Base-by-base conservation (phyloP, 2,888 invertebrate genomes). In the Tachystola acroxantha region DNA sequence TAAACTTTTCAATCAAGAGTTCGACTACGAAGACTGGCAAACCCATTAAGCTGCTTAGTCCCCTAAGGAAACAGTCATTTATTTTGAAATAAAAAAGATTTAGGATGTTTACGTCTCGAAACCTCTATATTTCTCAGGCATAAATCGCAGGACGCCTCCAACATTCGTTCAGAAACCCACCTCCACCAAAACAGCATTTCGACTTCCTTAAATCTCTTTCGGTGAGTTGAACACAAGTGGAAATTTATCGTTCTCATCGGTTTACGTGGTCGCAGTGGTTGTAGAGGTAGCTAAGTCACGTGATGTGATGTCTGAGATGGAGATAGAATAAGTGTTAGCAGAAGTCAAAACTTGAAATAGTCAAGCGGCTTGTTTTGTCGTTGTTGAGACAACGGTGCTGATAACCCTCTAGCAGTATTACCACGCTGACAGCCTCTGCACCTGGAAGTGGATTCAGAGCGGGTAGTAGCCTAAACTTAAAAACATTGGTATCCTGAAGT, bases 181-280 rank as follows among this genome's bases (percentile, higher is more conserved):
- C 58, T 51, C 63, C 56, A 57, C 63, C 16, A 67, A 65, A 60
- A 61, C 70, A 67, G 60, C 66, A 63, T 69, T 72, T 73, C 71
- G 69, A 50, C 66, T 64, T 53, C 64, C 63, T 67, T 73, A 75
- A 74, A 75, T 75, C 74, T 75, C 62, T 69, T 57, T 59, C 69
- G 58, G 62, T 58, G 64, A 68, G 71, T 65, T 71, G 68, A 68
- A 51, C 65, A 65, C 64, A 46, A 50, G 50, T 53, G 45, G 40
- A 55, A 63, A 67, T 66, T 64, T 67, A 68, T 62, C 50, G 54
- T 57, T 48, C 55, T 56, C 57, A 57, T 64, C 53, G 60, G 54
- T 60, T 60, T 56, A 51, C 56, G 24, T 29, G 32, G 28, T 28
- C 13, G 36, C 47, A 45, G 44, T 43, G 32, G 6, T 6, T 16